Evolutionary conservation across 2,888 invertebrate species (phyloP), one percentile per base, ranked within the genome.

Genomic region (Resseliella maxima): DNA sequence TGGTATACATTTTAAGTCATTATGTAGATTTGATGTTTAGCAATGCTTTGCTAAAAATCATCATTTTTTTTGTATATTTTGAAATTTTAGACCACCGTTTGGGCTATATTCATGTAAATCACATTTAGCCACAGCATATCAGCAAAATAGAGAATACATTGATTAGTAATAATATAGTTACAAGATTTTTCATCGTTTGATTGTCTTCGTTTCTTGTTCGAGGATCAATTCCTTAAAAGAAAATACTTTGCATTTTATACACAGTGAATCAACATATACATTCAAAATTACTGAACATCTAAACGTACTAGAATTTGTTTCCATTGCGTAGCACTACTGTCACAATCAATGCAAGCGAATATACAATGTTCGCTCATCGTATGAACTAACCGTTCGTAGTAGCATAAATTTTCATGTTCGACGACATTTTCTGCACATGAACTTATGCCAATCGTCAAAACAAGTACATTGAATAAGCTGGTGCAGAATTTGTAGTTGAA

Each of bases 401-500:
- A 6, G n/a, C 24, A 59, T 59, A 24, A 24, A 27, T 2, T 18
- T 21, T 21, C 3, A 10, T 24, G 24, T 59, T 3, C 12, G 59
- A 59, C 24, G 59, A 24, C 59, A 59, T 59, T 59, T 59, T 59
- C 59, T 59, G n/a, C 59, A 59, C 59, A 59, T 59, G 59, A 72
- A 31, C 0, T 31, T 31, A 72, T 72, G 12, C 31, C 72, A 72
- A 72, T 72, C 31, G 72, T 72, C 59, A 59, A 59, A 59, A 72
- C 72, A 31, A 31, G 72, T 72, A 72, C 72, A 72, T 72, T 72
- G 15, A 31, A 31, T 35, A 10, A 31, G 72, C 31, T 72, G 72
- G 72, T 31, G 72, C 72, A 72, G 31, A 72, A 72, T 72, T 72
- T 72, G 72, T 31, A 72, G 31, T 31, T 72, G 31, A 72, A 72